Base-by-base conservation (phyloP, 2,113 vertebrate species). In the Podilymbus podiceps region DNA sequence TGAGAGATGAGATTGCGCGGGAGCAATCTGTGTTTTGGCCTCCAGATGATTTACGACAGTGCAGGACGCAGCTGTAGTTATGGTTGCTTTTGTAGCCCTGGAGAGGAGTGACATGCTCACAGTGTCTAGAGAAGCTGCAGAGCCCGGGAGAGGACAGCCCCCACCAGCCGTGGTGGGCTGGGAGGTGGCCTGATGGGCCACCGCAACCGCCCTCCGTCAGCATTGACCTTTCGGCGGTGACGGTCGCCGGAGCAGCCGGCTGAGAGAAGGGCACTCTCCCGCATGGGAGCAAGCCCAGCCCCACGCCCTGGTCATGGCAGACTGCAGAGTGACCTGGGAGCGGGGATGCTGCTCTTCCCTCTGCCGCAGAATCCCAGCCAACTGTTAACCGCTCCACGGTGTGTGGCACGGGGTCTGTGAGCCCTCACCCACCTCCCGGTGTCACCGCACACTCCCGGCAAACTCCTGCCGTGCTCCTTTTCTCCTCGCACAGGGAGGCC, bases 11-110 rank as follows among this genome's bases (percentile, higher is more conserved):
- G 93, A 76, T 89, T 71, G 47, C 6, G 6, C 3, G 11, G 85
- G 64, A 83, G 74, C 74, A 85, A 64, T 88, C 69, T 79, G 66
- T 74, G 77, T 74, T 93, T 93, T 97, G 94, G 88, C 90, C 90
- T 93, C 40, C 64, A 80, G 79, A 91, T 15, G 17, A 59, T 90
- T 89, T 69, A 35, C 21, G 85, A 80, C 60, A 73, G 85, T 64
- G 90, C 71, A 50, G 83, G 80, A 77, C 0, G 3, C 91, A 82
- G 77, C 90, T 89, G 56, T 92, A 82, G 77, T 79, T 97, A 82
- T 3, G 12, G 72, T 42, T 82, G 66, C 86, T 91, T 85, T 92
- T 58, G 15, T n/a, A 67, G 79, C 24, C 50, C 53, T 66, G 59
- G 81, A 89, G 60, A 89, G 4, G 23, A 92, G 23, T 0, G 1